Base-by-base conservation (phyloP, 2,797 vertebrate genomes). In the Vipera ursinii region DNA sequence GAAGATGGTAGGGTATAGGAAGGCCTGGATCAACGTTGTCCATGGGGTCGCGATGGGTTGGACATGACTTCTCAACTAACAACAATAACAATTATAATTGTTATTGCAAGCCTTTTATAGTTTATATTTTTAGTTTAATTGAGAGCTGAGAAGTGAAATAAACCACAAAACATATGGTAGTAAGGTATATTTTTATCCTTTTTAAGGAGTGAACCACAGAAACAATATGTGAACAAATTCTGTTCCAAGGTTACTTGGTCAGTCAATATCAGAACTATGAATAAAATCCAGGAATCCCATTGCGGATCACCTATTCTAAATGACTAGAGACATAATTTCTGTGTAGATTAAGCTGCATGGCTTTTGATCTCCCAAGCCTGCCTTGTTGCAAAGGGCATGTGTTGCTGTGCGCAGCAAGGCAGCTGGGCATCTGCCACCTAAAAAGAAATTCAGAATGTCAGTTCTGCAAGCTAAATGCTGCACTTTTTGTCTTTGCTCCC, bases 331-430 rank as follows among this genome's bases (percentile, higher is more conserved):
- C 44, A 38, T 28, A 0, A 0, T 63, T 51, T 93, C 94, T 91
- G 53, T 51, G 87, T 82, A 51, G 87, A 65, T 44, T 85, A 65
- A 86, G 44, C 56, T 57, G 24, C 14, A 87, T 57, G 26, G n/a
- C 91, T 86, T 94, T 96, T 96, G 92, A 95, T 94, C 94, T 93
- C 53, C 91, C 87, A 93, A 95, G 93, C 92, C 94, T 94, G 91
- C 92, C 93, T 91, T 91, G 91, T 94, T 97, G 95, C 95, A 94
- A 96, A 96, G 93, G 96, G 92, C 90, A 87, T 92, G 92, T 92
- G 93, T 91, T 95, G 57, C 56, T 61, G 24, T 88, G 65, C 56
- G 38, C 38, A 24, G 73, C 73, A 88, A 91, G 93, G 92, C 93
- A 96, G 95, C 88, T 94, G 73, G 0, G 93, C 92, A 91, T 89